Evolutionary conservation across 2,888 invertebrate species (phyloP).

Genomic region (Eupeodes luniger): DNA sequence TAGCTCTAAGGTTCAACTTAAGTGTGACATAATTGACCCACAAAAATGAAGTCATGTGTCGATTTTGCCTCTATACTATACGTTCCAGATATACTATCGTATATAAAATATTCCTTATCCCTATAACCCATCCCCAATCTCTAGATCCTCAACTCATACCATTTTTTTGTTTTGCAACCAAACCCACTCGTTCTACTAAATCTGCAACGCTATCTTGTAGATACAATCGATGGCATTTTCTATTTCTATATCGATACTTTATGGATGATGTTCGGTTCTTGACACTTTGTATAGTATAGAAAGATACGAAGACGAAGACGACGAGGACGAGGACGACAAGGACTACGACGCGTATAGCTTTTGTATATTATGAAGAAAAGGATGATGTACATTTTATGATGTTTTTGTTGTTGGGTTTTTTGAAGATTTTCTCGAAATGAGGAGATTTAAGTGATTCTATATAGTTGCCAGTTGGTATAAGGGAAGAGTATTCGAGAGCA

Average conservation of each 20-base stretch:
- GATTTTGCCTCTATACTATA: constrained; percentile 26
- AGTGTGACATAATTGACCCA: constrained; percentile 74
- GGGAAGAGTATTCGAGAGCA: constrained; percentile 12
- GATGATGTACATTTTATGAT: constrained; percentile 35
- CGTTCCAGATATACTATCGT: neutral
- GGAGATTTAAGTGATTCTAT: constrained; percentile 25
- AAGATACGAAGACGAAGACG: too few species aligned
- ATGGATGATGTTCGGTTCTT: constrained; percentile 49
- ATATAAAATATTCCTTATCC: constrained; percentile 9
- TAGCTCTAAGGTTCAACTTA: constrained; percentile 57
- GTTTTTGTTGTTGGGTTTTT: constrained; percentile 5
- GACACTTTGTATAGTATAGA: constrained; percentile 38
- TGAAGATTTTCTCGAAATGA: constrained; percentile 4
- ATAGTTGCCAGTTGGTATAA: neutral
- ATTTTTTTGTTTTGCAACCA: neutral
- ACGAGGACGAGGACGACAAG: too few species aligned
- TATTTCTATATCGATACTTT: constrained; percentile 39
- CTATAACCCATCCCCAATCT: neutral
- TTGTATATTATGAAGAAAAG: constrained; percentile 4
- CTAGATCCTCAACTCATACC: neutral
- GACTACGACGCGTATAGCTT: constrained; percentile 4
- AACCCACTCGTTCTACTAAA: constrained; percentile 30
- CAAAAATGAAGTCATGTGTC: constrained; percentile 70
- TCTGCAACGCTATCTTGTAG: constrained; percentile 39
- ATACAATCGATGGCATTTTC: constrained; percentile 29